Evolutionary conservation across 2,888 invertebrate species (phyloP).

Genomic region (Diplolepis rosae): DNA sequence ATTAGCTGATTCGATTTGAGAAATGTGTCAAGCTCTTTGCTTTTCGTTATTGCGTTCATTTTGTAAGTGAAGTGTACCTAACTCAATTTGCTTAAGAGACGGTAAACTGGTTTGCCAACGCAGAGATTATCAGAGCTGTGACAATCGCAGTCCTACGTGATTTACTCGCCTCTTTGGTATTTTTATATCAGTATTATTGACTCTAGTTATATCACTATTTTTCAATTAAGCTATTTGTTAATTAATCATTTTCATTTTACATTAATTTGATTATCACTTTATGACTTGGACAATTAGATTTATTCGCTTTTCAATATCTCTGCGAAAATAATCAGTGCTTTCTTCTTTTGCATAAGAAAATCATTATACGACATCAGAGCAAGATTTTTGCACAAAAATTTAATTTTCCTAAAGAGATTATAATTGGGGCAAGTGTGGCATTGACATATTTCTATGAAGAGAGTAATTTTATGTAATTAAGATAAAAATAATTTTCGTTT

Average conservation of each 20-base stretch:
- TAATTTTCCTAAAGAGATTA: background rate
- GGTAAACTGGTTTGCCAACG: conserved; percentile 28
- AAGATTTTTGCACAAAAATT: background rate
- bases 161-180: background rate
- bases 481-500: conserved; percentile 15
- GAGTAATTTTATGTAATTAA: conserved; percentile 24
- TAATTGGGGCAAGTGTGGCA: background rate
- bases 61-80: conserved; percentile 21
- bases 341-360: background rate
- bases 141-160: conserved; percentile 10
- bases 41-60: conserved; percentile 22
- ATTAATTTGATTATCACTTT: too few relatives aligned
- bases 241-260: background rate
- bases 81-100: conserved; percentile 24
- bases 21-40: conserved; percentile 10
- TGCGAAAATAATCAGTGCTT: background rate
- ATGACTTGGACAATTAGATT: too few relatives aligned
- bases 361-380: background rate
- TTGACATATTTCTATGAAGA: background rate
- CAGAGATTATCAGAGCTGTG: conserved; percentile 2
- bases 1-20: conserved; percentile 20
- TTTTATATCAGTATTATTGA: background rate
- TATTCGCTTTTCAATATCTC: conserved; percentile 15
- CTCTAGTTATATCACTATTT: background rate
- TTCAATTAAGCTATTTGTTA: background rate